phyloP scores from a whole-genome alignment of 2,113 vertebrate genomes.

The Nerophis lumbriciformis region DNA sequence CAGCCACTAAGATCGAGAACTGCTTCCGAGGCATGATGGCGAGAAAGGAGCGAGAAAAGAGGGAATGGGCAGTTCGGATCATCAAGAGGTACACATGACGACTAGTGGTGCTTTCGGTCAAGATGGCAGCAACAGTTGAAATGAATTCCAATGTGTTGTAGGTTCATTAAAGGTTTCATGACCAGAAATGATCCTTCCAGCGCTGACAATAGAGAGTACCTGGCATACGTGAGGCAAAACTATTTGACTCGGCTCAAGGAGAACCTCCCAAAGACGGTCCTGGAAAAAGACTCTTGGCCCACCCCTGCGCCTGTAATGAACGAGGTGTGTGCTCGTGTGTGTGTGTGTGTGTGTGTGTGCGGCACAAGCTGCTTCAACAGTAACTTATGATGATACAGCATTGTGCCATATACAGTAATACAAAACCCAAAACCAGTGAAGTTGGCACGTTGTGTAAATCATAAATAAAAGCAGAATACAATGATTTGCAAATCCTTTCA shows the following conservation, averaged over 20 bases:
- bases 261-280: conserved; percentile 78
- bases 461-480: too few species aligned
- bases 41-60: conserved; percentile 77
- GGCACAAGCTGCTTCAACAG: too few species aligned
- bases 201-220: conserved; percentile 77
- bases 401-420: too few species aligned
- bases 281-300: conserved; percentile 86
- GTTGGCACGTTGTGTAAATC: too few species aligned
- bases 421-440: too few species aligned
- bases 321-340: conserved; percentile 62
- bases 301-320: conserved; percentile 78
- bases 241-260: conserved; percentile 81
- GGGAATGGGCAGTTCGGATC: conserved; percentile 82
- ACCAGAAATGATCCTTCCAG: conserved; percentile 76
- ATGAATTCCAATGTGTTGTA: conserved; percentile 39
- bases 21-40: conserved; percentile 86
- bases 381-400: too few species aligned
- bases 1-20: conserved; percentile 88
- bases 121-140: neutral
- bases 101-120: neutral
- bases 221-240: conserved; percentile 75
- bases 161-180: conserved; percentile 92
- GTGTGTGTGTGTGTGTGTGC: too few species aligned
- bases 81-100: conserved; percentile 79
- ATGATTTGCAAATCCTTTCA: too few species aligned